These are phyloP conservation scores for Zhengitettix transpicula DNA, from an alignment of 2,888 invertebrate genomes.

Conservation along the genomic window DNA sequence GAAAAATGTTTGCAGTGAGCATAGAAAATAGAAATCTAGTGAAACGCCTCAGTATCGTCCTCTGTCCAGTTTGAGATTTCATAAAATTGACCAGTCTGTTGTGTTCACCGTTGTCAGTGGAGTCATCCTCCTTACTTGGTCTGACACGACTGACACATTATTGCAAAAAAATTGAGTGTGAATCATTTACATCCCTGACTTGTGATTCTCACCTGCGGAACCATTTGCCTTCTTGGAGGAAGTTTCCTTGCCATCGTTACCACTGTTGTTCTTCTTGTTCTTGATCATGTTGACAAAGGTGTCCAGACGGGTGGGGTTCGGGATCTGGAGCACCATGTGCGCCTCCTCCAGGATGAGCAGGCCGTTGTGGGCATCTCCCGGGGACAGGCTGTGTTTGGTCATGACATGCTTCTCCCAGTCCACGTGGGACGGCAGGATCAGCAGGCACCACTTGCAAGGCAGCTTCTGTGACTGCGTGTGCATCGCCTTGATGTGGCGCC, in stretches of 20 bases:
- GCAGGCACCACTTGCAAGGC: conserved; percentile 19
- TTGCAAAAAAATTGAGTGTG: too few relatives aligned
- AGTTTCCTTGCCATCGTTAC: neutral
- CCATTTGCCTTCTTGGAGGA: too few relatives aligned
- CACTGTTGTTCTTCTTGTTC: conserved; percentile 1
- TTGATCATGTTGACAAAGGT: conserved; percentile 13
- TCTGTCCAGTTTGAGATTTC: too few relatives aligned
- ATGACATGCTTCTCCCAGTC: conserved; percentile 44
- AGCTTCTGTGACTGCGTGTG: conserved; percentile 29
- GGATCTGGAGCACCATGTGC: conserved; percentile 34
- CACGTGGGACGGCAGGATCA: conserved; percentile 34
- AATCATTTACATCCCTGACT: too few relatives aligned
- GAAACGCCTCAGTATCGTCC: too few relatives aligned
- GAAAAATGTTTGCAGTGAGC: too few relatives aligned
- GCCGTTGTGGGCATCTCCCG: conserved; percentile 40
- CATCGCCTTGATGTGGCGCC: conserved; percentile 43
- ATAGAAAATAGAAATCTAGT: too few relatives aligned
- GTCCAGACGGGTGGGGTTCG: conserved; percentile 16
- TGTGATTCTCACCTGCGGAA: too few relatives aligned
- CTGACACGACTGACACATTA: too few relatives aligned
- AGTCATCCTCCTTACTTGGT: too few relatives aligned
- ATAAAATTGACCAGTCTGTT: too few relatives aligned
- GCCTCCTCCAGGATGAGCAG: conserved; percentile 45
- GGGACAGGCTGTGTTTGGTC: conserved; percentile 35
- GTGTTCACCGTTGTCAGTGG: too few relatives aligned